These are phyloP conservation scores for Melanchra persicariae DNA, from an alignment of 2,888 invertebrate species.

Conservation along the genomic window DNA sequence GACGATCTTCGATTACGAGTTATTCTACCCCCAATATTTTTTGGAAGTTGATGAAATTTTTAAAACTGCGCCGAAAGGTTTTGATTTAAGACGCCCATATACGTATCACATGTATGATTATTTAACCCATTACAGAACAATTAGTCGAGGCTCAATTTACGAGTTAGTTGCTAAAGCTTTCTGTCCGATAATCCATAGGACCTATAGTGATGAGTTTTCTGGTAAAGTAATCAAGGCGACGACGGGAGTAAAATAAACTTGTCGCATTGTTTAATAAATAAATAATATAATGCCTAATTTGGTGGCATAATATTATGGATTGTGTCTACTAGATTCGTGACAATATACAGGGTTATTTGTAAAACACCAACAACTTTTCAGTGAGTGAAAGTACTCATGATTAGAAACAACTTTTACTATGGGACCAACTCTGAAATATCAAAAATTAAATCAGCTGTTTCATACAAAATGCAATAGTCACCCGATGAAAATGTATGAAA, in stretches of 20 bases:
- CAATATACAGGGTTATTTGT: too few species aligned
- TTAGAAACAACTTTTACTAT: too few species aligned
- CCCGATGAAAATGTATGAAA: too few species aligned
- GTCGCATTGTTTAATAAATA: neutral
- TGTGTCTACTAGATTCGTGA: too few species aligned
- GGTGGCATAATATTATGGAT: too few species aligned
- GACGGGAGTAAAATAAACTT: neutral
- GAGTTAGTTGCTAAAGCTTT: conserved; percentile 59
- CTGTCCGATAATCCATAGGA: conserved; percentile 63
- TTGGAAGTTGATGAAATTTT: neutral
- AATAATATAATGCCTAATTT: too few species aligned
- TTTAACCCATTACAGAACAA: conserved; percentile 21
- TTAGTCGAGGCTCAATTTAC: conserved; percentile 48
- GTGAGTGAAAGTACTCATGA: too few species aligned
- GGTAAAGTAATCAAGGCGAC: conserved; percentile 2
- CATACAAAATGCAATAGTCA: too few species aligned
- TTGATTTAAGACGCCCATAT: conserved; percentile 36
- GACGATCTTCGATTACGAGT: conserved; percentile 88
- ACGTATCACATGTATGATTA: conserved; percentile 56
- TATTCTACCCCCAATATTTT: conserved; percentile 91
- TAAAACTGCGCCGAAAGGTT: neutral
- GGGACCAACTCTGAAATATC: too few species aligned
- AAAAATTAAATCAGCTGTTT: too few species aligned
- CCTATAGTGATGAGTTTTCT: conserved; percentile 56
- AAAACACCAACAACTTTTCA: too few species aligned